Percentiles rank a stretch among this genome's conserved stretches.
Evolutionary conservation across 2,797 vertebrate genomes (phyloP).

Genomic region (Netta rufina): DNA sequence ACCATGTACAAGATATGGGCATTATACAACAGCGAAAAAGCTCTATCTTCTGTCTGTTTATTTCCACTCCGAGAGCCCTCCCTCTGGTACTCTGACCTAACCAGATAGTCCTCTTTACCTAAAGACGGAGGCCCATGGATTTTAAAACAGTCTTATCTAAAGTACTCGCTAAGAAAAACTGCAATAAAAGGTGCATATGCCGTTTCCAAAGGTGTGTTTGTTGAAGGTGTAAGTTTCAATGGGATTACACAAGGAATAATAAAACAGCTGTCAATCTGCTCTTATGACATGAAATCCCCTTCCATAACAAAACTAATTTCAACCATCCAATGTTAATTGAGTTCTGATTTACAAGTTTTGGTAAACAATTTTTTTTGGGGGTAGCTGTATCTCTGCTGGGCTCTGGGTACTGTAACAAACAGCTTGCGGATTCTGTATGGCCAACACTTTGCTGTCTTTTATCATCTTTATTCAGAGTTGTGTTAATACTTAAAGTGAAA

Average conservation of each 20-base stretch:
- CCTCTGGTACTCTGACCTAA: neutral
- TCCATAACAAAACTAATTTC: neutral
- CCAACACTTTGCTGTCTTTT: neutral
- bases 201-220: neutral
- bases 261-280: neutral
- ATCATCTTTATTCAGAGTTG: neutral
- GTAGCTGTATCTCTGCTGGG: neutral
- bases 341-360: neutral
- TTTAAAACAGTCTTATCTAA: neutral
- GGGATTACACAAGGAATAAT: neutral
- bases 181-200: neutral
- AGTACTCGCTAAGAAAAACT: neutral
- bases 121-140: neutral
- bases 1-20: neutral
- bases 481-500: neutral
- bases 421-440: neutral
- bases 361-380: neutral
- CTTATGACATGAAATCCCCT: accelerated
- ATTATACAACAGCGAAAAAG: neutral
- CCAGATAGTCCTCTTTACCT: neutral
- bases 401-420: neutral
- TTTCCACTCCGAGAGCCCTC: neutral
- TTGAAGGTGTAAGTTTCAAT: neutral
- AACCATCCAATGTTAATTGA: neutral
- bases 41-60: neutral